Evolutionary conservation across 2,888 invertebrate species (phyloP).

Genomic region (Tinea semifulvella): DNA sequence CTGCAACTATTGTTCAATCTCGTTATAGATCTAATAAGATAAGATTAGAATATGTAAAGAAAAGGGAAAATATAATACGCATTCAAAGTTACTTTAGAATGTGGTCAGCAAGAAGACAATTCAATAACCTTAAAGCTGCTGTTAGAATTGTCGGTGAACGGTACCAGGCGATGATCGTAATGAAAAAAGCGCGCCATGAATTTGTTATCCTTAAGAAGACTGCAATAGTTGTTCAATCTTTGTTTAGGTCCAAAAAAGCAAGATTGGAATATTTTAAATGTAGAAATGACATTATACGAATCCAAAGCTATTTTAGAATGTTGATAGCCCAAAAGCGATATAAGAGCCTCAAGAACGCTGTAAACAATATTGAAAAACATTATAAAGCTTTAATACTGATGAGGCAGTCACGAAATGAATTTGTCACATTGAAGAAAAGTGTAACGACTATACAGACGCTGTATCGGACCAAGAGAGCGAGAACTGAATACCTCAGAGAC

Average conservation of each 20-base stretch:
- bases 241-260: background rate
- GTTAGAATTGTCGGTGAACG: constrained; percentile 31
- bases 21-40: constrained; percentile 20
- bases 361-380: constrained; percentile 28
- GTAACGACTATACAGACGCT: constrained; percentile 17
- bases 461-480: constrained; percentile 24
- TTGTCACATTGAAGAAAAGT: constrained; percentile 34
- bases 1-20: constrained; percentile 31
- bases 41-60: constrained; percentile 14
- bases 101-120: constrained; percentile 23
- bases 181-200: constrained; percentile 23
- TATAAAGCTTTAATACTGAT: constrained; percentile 39
- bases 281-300: constrained; percentile 34
- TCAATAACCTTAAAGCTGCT: constrained; percentile 20
- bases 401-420: constrained; percentile 33
- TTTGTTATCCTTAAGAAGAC: background rate
- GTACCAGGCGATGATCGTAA: constrained; percentile 34
- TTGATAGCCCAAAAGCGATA: constrained; percentile 28
- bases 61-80: constrained; percentile 17
- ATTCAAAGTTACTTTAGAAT: constrained; percentile 43
- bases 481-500: constrained; percentile 38
- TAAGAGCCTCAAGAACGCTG: constrained; percentile 32
- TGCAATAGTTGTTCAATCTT: constrained; percentile 1
- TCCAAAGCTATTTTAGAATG: constrained; percentile 60
- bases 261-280: constrained; percentile 22